Base-by-base conservation (phyloP, 2,888 invertebrate genomes). In the Dryobotodes eremita region DNA sequence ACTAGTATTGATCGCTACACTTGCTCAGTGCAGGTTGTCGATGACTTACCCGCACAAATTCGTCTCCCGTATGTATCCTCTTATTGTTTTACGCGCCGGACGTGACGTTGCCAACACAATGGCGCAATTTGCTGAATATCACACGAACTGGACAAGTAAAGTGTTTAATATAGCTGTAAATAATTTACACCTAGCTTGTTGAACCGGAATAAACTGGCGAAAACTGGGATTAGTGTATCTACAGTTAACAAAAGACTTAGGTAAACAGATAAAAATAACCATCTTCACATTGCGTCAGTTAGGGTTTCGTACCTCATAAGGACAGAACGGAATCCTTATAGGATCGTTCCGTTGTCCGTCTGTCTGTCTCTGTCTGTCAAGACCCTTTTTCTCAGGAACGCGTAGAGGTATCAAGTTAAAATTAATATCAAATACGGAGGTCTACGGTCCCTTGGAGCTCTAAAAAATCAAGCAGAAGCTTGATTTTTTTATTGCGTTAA, bases 71-170 rank as follows among this genome's bases (percentile, higher is more conserved):
- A 53, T 75, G 23, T 75, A 75, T 61, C 15, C 23, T 64, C 26
- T 0, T 59, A 53, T 75, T 64, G 55, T 68, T 83, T 75, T 71
- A 77, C 57, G 20, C 62, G n/a, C 2, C 59, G 59, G n/a, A 62
- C 64, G 83, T 78, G 78, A 68, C 71, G 71, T n/a, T 71, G 64
- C 31, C 36, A 36, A 61, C 61, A 50, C 64, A 64, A 83, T 78
- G 59, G 46, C 48, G 26, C 26, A 26, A 59, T 79, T 83, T 71
- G 42, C 57, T 78, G 53, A 68, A 64, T 74, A 64, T n/a, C 53
- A 71, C 53, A 74, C 36, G 59, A 78, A 81, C 62, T 76, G 62
- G 71, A 71, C 83, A 68, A 57, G 57, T 76, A 62, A 62, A 75
- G 57, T 69, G 74, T 71, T 78, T 78, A 61, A 65, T 66, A 46